Evolutionary conservation across 23 tunicate genomes (phyloP).

Genomic region (Aplidium turbinatum): DNA sequence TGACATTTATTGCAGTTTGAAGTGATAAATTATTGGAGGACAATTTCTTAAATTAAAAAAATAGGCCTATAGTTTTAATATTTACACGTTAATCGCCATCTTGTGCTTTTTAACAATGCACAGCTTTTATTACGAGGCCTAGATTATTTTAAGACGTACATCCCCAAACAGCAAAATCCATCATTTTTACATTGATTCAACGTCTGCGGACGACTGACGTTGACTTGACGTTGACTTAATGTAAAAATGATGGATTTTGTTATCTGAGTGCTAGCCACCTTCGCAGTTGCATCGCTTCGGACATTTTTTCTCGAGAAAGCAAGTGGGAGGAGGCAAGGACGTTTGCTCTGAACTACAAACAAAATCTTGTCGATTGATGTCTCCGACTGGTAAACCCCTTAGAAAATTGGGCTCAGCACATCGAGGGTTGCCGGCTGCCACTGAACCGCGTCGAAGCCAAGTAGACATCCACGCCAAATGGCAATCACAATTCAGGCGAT

Average conservation of each 20-base stretch:
- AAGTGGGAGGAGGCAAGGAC: slow-evolving; percentile 37
- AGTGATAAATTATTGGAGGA: no score
- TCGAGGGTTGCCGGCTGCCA: slow-evolving; percentile 77
- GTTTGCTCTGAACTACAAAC: slow-evolving; percentile 42
- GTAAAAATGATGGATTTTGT: background rate
- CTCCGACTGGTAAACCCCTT: slow-evolving; percentile 67
- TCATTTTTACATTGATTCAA: no score
- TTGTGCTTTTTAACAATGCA: no score
- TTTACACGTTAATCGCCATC: no score
- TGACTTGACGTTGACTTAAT: no score
- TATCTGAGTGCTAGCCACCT: slow-evolving; percentile 34
- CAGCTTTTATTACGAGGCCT: no score
- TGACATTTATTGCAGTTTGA: no score
- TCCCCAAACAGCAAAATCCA: no score
- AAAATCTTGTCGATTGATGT: slow-evolving; percentile 84
- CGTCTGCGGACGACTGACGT: no score
- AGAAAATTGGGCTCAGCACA: slow-evolving; percentile 49
- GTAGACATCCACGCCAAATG: slow-evolving; percentile 69
- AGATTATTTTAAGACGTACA: no score
- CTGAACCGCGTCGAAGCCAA: slow-evolving; percentile 63
- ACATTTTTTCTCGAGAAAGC: slow-evolving; percentile 56
- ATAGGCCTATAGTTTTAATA: no score
- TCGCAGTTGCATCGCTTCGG: slow-evolving; percentile 68
- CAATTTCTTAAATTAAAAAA: no score
- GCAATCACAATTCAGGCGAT: slow-evolving; percentile 82